Evolutionary conservation across 2,797 vertebrate genomes (phyloP), one percentile per base, ranked within the genome.

Genomic region (Hemibagrus guttatus): DNA sequence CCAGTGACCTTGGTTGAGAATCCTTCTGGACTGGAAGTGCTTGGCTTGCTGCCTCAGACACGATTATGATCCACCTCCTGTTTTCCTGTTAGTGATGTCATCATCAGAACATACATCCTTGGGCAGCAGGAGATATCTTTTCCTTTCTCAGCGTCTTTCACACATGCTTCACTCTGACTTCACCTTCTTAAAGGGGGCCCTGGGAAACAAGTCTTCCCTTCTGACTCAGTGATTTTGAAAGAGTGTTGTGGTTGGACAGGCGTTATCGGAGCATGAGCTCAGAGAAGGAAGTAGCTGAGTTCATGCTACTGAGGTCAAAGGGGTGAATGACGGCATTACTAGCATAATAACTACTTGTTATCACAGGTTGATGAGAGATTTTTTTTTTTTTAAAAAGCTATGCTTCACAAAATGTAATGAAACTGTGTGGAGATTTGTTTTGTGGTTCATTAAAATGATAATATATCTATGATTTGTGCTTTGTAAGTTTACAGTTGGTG

Each of bases 11-110:
- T 39, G 28, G 68, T 83, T 80, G 71, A 87, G 83, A 86, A 83
- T 88, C 71, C 16, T 28, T 68, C 21, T 81, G 23, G 31, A 80
- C 21, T 81, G 23, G 56, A 80, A 39, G 72, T 42, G 59, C 52
- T 61, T 87, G 83, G 66, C 52, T 54, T 69, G 13, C 39, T 71
- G 84, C 46, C 92, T 90, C 58, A 56, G 88, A 88, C 76, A 75
- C 86, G 91, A 94, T 94, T 96, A 95, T 94, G 93, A 91, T 93
- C 91, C 92, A 88, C 91, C 88, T 66, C 93, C 91, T 89, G 86
- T 91, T 87, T 96, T 96, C 95, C 95, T 94, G 93, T 93, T 81
- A 89, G 86, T 96, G 95, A 96, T 94, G 93, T 96, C 95, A 96
- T 96, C 95, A 96, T 88, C 21, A 79, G 75, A 74, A 92, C 90